phyloP scores from a whole-genome alignment of 2,797 vertebrate species.

The Artibeus lituratus region DNA sequence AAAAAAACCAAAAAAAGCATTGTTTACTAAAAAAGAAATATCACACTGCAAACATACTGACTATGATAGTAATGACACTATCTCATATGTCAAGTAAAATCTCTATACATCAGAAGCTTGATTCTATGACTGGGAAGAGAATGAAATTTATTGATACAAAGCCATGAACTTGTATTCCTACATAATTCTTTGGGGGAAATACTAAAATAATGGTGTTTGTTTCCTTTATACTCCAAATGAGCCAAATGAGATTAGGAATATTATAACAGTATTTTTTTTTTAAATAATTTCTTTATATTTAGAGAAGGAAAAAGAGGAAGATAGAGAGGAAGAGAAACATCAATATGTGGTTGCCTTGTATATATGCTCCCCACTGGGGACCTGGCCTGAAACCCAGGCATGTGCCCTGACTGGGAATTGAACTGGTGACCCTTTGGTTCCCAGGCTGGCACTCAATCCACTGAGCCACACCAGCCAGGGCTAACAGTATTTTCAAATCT shows the following conservation, averaged over 20 bases:
- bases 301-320: no score
- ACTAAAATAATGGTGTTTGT: background rate
- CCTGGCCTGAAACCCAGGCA: no score
- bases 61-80: background rate
- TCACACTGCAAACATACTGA: background rate
- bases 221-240: background rate
- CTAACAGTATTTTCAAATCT: background rate
- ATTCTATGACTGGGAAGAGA: background rate
- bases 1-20: background rate
- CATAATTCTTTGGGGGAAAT: background rate
- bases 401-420: no score
- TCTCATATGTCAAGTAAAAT: background rate
- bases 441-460: no score
- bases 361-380: no score
- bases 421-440: no score
- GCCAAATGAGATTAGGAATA: background rate
- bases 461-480: no score
- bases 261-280: background rate
- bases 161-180: background rate
- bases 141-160: background rate
- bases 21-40: background rate
- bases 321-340: no score
- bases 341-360: no score
- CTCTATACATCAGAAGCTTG: background rate
- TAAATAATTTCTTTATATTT: no score